Evolutionary conservation across 2,888 invertebrate genomes (phyloP).

Genomic region (Chymomyza amoena): DNA sequence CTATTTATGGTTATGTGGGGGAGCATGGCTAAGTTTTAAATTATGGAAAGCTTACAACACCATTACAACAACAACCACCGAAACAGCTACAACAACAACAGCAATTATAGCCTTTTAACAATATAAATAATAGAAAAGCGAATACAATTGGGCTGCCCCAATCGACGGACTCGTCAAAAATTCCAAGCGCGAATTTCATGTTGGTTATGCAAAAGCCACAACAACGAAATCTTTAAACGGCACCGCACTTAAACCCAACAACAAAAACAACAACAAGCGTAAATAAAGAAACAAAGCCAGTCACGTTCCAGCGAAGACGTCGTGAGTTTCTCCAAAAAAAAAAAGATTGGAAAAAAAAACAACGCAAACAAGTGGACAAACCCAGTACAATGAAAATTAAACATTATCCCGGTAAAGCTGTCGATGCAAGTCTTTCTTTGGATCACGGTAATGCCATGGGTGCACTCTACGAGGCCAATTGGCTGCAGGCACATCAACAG

Average conservation of each 20-base stretch:
- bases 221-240: slow-evolving; percentile 22
- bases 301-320: slow-evolving; percentile 22
- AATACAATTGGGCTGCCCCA: slow-evolving; percentile 50
- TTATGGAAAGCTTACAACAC: slow-evolving; percentile 57
- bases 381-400: slow-evolving; percentile 86
- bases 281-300: slow-evolving; percentile 54
- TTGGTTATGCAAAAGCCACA: slow-evolving; percentile 57
- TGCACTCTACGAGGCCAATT: slow-evolving; percentile 90
- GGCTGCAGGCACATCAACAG: slow-evolving; percentile 84
- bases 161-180: slow-evolving; percentile 60
- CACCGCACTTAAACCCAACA: slow-evolving; percentile 28
- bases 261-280: slow-evolving; percentile 10
- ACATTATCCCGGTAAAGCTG: slow-evolving; percentile 90
- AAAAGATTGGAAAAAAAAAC: slow-evolving; percentile 13
- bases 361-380: slow-evolving; percentile 25
- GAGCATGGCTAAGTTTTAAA: not conserved
- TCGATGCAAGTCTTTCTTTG: slow-evolving; percentile 84
- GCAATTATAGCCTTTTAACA: slow-evolving; percentile 36
- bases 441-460: slow-evolving; percentile 87
- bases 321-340: slow-evolving; percentile 6
- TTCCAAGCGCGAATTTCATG: slow-evolving; percentile 61
- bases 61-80: slow-evolving; percentile 11
- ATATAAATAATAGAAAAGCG: slow-evolving; percentile 59
- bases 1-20: not conserved
- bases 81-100: slow-evolving; percentile 14